Evolutionary conservation across 2,888 invertebrate genomes (phyloP).

Genomic region (Lacanobia wlatinum): DNA sequence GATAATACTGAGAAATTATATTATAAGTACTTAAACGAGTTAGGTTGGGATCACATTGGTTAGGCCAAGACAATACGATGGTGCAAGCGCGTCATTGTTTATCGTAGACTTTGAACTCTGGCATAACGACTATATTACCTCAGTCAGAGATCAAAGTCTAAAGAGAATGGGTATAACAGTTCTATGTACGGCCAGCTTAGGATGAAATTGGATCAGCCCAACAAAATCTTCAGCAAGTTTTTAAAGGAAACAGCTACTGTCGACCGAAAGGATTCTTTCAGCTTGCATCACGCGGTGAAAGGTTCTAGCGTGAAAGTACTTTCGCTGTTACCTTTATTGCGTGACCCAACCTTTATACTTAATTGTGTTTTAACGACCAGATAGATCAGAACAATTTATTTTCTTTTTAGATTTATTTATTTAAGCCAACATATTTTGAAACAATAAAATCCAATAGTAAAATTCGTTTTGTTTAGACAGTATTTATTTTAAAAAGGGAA

Average conservation of each 20-base stretch:
- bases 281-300: constrained; percentile 5
- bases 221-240: neutral
- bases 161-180: constrained; percentile 11
- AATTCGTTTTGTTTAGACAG: neutral
- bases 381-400: neutral
- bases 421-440: neutral
- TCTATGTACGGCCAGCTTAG: neutral
- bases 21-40: constrained; percentile 64
- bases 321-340: neutral
- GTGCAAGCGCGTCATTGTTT: constrained; percentile 11
- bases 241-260: neutral
- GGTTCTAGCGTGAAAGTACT: neutral
- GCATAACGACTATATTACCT: neutral
- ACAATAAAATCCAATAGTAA: neutral
- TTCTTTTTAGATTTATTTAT: neutral
- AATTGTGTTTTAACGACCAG: neutral
- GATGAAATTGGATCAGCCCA: neutral
- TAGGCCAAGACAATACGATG: neutral
- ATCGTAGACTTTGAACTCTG: constrained; percentile 23
- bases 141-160: neutral
- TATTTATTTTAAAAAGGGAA: constrained; percentile 16
- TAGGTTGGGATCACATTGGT: constrained; percentile 28
- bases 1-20: constrained; percentile 58
- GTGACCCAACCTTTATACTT: constrained; percentile 9
- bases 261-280: neutral